phyloP scores from a whole-genome alignment of 2,888 invertebrate species.

The Entomobrya multifasciata region DNA sequence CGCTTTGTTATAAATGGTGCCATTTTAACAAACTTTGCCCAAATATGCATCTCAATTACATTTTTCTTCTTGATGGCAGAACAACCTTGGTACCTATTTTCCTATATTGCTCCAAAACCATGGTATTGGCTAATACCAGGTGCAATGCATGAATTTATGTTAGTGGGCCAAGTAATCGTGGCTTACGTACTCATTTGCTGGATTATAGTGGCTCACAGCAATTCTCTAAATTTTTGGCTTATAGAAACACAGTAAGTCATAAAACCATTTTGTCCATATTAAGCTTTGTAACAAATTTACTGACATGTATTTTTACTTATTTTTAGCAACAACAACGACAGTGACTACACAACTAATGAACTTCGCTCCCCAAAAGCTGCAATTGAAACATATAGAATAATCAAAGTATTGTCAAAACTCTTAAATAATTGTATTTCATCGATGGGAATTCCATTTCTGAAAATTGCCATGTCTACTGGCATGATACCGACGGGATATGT shows the following conservation, averaged over 20 bases:
- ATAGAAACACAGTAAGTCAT: constrained; percentile 64
- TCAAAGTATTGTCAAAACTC: constrained; percentile 51
- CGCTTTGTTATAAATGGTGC: constrained; percentile 50
- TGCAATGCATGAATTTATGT: constrained; percentile 65
- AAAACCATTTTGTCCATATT: too few species aligned
- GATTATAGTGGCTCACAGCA: constrained; percentile 66
- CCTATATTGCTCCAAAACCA: constrained; percentile 65
- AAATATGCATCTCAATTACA: constrained; percentile 47
- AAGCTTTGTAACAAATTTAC: too few species aligned
- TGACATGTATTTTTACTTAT: too few species aligned
- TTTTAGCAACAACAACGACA: constrained; percentile 67
- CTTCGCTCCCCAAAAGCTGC: constrained; percentile 30
- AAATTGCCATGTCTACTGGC: constrained; percentile 27
- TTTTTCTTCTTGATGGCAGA: constrained; percentile 62
- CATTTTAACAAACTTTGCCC: constrained; percentile 42
- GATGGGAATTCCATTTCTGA: constrained; percentile 52
- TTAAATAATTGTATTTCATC: constrained; percentile 69
- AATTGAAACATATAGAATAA: constrained; percentile 41
- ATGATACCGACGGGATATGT: constrained; percentile 59
- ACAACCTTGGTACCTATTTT: constrained; percentile 71
- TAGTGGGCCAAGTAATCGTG: constrained; percentile 54
- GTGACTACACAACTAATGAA: constrained; percentile 47
- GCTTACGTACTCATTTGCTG: constrained; percentile 51
- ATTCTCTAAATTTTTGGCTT: constrained; percentile 65
- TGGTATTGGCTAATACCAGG: constrained; percentile 68